phyloP scores from a whole-genome alignment of 2,888 invertebrate species.

The Drosophila birchii region DNA sequence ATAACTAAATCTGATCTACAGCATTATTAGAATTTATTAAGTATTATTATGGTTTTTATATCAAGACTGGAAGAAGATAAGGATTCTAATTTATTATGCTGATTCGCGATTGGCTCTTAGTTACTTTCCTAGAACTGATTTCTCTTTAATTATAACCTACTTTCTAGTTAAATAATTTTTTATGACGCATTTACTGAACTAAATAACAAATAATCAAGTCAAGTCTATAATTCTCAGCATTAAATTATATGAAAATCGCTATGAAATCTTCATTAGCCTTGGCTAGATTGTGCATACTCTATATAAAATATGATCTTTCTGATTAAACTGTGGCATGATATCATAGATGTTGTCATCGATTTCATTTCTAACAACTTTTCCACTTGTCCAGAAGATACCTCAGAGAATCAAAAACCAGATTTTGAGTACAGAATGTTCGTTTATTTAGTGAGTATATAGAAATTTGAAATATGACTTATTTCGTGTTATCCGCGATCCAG shows the following conservation, averaged over 20 bases:
- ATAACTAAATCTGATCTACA: not conserved
- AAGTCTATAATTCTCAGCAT: not conserved
- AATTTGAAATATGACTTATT: slow-evolving; percentile 23
- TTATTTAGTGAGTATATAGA: slow-evolving; percentile 9
- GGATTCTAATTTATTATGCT: not conserved
- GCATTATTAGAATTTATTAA: not conserved
- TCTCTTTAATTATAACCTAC: not conserved
- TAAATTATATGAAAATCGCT: not conserved
- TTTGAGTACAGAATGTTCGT: slow-evolving; percentile 27
- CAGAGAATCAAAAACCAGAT: not conserved
- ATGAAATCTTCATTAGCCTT: not conserved
- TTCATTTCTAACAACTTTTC: not conserved
- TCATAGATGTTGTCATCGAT: slow-evolving; percentile 12
- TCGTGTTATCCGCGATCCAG: slow-evolving; percentile 76
- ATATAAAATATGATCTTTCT: slow-evolving; percentile 5
- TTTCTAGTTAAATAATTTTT: not conserved
- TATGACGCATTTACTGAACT: slow-evolving; percentile 2
- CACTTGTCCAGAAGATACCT: too few species aligned
- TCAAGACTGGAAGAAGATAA: not conserved
- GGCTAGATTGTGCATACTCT: not conserved
- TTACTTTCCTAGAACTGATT: not conserved
- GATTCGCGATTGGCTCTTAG: not conserved
- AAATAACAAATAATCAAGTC: not conserved
- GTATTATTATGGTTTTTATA: not conserved
- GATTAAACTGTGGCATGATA: slow-evolving; percentile 3